Conservation (phyloP, 2,797 vertebrate species). For the Phylloscopus collybita region DNA sequence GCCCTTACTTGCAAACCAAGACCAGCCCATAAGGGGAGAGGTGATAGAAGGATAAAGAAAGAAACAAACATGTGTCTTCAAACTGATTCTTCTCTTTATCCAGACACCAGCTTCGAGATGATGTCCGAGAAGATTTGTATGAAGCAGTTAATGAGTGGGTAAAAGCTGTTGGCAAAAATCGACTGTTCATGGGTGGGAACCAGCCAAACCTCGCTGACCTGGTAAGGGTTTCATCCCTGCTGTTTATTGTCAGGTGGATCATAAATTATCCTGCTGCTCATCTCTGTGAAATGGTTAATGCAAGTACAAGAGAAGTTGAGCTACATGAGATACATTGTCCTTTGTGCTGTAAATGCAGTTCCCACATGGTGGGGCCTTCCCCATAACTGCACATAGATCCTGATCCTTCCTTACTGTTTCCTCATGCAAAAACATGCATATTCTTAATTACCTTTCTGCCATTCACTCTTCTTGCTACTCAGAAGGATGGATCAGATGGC, state of each 20-base stretch:
- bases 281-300: background rate
- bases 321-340: background rate
- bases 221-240: conserved; percentile 77
- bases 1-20: background rate
- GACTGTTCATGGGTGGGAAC: conserved; percentile 92
- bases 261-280: background rate
- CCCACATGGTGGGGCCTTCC: background rate
- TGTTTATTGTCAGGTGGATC: background rate
- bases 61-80: background rate
- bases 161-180: conserved; percentile 88
- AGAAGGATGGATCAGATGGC: background rate
- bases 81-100: background rate
- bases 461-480: background rate
- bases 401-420: background rate
- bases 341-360: background rate
- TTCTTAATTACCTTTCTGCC: background rate
- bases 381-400: background rate
- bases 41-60: background rate
- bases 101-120: conserved; percentile 89
- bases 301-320: background rate
- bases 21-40: background rate
- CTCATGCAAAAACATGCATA: background rate
- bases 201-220: conserved; percentile 93
- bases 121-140: conserved; percentile 93
- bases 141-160: conserved; percentile 92